These are phyloP conservation scores for Urocyon cinereoargenteus DNA, from an alignment of 2,797 vertebrate genomes.

Conservation along the genomic window DNA sequence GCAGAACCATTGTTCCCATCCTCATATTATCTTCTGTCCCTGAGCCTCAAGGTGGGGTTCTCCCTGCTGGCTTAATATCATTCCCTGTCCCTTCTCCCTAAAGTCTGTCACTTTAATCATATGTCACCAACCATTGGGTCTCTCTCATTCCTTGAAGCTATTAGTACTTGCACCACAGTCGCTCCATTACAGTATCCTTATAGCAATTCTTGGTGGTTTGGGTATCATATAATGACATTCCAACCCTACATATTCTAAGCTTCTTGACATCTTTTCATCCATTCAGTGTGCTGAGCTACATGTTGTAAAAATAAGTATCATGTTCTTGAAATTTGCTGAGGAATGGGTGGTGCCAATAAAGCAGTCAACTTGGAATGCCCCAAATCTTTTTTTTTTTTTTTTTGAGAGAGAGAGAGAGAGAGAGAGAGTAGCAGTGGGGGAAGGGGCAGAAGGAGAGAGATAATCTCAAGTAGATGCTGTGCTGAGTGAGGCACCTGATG, in stretches of 20 bases:
- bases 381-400: background rate
- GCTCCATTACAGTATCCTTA: background rate
- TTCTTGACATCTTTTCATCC: background rate
- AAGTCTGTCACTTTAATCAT: background rate
- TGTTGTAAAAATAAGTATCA: background rate
- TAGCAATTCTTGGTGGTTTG: background rate
- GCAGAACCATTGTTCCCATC: background rate
- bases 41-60: background rate
- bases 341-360: background rate
- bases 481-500: background rate
- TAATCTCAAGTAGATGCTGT: background rate
- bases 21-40: background rate
- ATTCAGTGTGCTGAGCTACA: background rate
- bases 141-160: background rate
- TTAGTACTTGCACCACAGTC: background rate
- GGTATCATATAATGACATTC: background rate
- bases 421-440: too few species aligned
- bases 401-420: rapidly evolving
- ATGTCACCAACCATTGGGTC: background rate
- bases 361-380: background rate
- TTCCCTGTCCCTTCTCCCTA: background rate
- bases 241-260: background rate
- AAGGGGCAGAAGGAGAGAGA: background rate
- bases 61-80: background rate
- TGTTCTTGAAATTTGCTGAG: background rate